Evolutionary conservation across 2,113 vertebrate genomes (phyloP), one percentile per base, ranked within the genome.

Genomic region (Chrysochloris asiatica): DNA sequence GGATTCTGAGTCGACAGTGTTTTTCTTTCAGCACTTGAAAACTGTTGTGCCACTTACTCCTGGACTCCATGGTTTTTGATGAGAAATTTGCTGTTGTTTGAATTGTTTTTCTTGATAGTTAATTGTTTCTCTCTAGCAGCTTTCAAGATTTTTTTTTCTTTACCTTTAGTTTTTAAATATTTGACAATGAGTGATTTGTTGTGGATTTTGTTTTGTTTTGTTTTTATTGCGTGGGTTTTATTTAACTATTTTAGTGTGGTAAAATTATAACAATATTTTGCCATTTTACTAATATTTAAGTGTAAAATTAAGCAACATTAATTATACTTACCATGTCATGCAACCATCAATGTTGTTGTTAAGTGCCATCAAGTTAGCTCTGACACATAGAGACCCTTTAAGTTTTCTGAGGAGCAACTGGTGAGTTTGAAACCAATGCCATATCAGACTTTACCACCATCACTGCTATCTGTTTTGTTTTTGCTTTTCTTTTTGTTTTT

Each of bases 1-100:
- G 22, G 30, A 91, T 73, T 88, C 61, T 78, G 47, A 50, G 13
- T 80, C 88, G 38, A 77, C 28, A 83, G 54, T 47, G 48, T 33
- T 76, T 85, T 93, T 86, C 33, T 89, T 86, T 72, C 22, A 80
- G 17, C 47, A 86, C 33, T 63, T 77, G 52, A 91, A 95, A 93
- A 88, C 52, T 80, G 43, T 88, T 56, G 19, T 54, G n/a, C 54
- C 65, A 54, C 26, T 14, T 81, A 83, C 80, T 72, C 28, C 61
- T 92, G 77, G 78, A n/a, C 38, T 82, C 48, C 45, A 38, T 83
- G 63, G 13, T 75, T 84, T 80, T 81, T 83, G 45, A 56, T 85
- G 87, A 90, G 73, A 78, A 82, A 63, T 83, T 17, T 65, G 43
- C 43, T 71, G 9, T 83, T 50, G 75, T 24, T 81, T 90, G 48